Conservation (phyloP, 2,113 vertebrate species). For the Willisornis vidua region DNA sequence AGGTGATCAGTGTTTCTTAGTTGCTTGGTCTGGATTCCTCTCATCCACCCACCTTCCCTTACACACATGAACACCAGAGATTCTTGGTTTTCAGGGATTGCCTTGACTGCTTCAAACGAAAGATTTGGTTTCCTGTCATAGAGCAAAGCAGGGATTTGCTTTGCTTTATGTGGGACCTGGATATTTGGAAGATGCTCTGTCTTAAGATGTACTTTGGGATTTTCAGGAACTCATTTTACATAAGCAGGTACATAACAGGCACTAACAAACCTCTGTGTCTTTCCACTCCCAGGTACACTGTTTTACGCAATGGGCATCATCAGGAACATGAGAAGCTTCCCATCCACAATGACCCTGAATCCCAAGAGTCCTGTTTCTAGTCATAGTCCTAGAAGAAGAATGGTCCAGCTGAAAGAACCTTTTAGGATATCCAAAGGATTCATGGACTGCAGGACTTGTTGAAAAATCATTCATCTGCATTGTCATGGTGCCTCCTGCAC, state of each 20-base stretch:
- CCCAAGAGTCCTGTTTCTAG: slow-evolving; percentile 81
- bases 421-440: background rate
- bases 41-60: background rate
- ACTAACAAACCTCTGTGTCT: background rate
- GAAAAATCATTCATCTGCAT: background rate
- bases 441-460: background rate
- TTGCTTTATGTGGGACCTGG: background rate
- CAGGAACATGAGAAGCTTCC: slow-evolving; percentile 79
- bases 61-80: background rate
- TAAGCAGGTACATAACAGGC: background rate
- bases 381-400: background rate
- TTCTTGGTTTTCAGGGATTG: background rate
- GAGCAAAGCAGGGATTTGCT: background rate
- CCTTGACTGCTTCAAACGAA: background rate
- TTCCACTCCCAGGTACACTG: slow-evolving; percentile 69
- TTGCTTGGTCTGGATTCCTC: background rate
- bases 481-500: background rate
- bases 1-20: background rate
- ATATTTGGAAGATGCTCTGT: background rate
- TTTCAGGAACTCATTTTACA: background rate
- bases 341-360: slow-evolving; percentile 78
- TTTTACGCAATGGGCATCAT: slow-evolving; percentile 73
- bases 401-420: background rate
- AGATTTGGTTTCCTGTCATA: background rate
- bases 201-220: background rate